A percentile compares a stretch with the other conserved stretches of the same genome.
phyloP scores from a whole-genome alignment of 1,140 invertebrate species.

The Brevipalpus yothersi region DNA sequence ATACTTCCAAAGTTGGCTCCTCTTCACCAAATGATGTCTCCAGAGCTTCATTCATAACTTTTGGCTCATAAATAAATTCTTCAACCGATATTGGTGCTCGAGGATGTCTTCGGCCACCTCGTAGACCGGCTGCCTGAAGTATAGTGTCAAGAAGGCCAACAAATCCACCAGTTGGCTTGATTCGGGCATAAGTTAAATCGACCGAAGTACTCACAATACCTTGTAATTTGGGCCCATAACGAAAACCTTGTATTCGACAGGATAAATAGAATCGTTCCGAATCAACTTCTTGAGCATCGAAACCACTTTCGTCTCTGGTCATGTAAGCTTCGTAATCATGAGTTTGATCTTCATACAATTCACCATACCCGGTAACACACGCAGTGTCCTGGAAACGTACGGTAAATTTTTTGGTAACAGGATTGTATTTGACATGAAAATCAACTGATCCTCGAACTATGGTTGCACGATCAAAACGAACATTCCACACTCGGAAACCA shows the following conservation, averaged over 20 bases:
- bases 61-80: background rate
- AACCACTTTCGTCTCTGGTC: background rate
- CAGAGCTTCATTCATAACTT: background rate
- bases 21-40: background rate
- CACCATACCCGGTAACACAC: background rate
- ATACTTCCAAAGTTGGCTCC: background rate
- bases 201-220: slow-evolving; percentile 34
- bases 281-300: background rate
- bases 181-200: background rate
- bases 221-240: slow-evolving; percentile 40
- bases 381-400: background rate
- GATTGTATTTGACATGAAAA: background rate
- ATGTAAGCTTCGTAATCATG: background rate
- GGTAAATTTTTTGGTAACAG: background rate
- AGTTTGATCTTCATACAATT: background rate
- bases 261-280: slow-evolving; percentile 26
- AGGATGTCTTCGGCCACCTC: slow-evolving; percentile 11
- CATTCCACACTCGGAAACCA: background rate
- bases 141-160: slow-evolving; percentile 28
- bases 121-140: slow-evolving; percentile 21
- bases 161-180: slow-evolving; percentile 26
- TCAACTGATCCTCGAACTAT: background rate
- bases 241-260: slow-evolving; percentile 26
- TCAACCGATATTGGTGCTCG: background rate
- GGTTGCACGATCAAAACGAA: background rate